These are phyloP conservation scores for Microtus montanus DNA, from an alignment of 2,113 vertebrate species.

Conservation along the genomic window DNA sequence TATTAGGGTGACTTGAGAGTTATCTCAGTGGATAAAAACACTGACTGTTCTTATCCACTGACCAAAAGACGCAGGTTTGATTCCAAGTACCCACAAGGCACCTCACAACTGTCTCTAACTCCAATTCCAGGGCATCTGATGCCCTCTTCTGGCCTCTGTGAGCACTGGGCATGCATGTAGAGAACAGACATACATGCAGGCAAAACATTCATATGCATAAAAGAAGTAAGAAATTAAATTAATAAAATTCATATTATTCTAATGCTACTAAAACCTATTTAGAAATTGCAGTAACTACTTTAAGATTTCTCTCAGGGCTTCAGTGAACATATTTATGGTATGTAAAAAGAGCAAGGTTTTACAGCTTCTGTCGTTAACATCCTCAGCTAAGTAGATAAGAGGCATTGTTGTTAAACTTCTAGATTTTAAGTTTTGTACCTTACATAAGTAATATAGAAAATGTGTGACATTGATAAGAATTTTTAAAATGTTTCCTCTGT, in stretches of 20 bases:
- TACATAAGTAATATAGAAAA: conserved; percentile 10
- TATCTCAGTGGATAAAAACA: neutral
- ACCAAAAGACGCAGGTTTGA: neutral
- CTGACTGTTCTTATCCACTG: neutral
- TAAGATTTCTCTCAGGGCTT: neutral
- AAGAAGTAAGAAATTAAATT: neutral
- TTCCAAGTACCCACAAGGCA: neutral
- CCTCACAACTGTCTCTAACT: neutral
- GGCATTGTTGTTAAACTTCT: neutral
- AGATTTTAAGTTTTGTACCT: neutral
- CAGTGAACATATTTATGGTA: neutral
- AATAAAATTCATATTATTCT: neutral
- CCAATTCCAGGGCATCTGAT: neutral
- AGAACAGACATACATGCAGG: neutral
- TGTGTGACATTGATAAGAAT: neutral
- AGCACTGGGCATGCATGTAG: neutral
- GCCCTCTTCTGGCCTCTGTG: too few relatives aligned
- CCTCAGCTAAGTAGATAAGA: neutral
- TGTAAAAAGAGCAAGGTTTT: neutral
- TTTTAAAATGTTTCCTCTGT: conserved; percentile 11
- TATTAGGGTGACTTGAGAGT: neutral
- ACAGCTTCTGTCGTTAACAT: neutral
- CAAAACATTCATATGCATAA: neutral
- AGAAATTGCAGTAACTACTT: neutral
- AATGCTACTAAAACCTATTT: neutral